These are phyloP conservation scores for Protophormia terraenovae DNA, from an alignment of 2,888 invertebrate species.

Conservation along the genomic window DNA sequence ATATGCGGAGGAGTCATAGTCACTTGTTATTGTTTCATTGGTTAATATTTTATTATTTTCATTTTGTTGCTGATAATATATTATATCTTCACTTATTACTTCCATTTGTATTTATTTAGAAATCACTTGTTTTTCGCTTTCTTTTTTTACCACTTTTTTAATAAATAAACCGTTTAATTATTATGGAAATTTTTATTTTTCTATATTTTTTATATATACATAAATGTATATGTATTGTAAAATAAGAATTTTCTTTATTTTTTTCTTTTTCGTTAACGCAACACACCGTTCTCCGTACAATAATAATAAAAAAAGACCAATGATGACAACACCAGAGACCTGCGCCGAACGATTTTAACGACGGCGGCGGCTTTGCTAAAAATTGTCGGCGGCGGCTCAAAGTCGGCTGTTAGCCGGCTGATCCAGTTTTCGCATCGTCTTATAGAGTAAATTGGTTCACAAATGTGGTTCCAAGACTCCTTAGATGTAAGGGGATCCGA, in stretches of 20 bases:
- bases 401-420: no score
- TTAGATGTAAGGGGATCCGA: no score
- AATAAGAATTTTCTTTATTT: constrained; percentile 10
- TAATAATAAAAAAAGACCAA: constrained; percentile 51
- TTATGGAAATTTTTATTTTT: background rate
- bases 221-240: constrained; percentile 19
- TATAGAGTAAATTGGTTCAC: no score
- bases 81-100: constrained; percentile 57
- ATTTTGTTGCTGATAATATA: constrained; percentile 52
- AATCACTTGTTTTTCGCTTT: constrained; percentile 11
- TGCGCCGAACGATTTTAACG: no score
- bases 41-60: constrained; percentile 27
- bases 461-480: no score
- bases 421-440: no score
- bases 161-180: background rate
- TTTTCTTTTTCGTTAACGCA: constrained; percentile 15
- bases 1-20: constrained; percentile 53
- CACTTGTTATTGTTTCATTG: constrained; percentile 52
- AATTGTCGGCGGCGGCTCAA: background rate
- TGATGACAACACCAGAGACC: background rate
- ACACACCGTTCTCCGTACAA: constrained; percentile 17
- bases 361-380: no score
- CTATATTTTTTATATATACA: background rate
- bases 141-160: background rate
- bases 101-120: constrained; percentile 51